A percentile compares a stretch with the other conserved stretches of the same genome.
Evolutionary conservation across 2,113 vertebrate species (phyloP).

Genomic region (Trichomycterus rosablanca): DNA sequence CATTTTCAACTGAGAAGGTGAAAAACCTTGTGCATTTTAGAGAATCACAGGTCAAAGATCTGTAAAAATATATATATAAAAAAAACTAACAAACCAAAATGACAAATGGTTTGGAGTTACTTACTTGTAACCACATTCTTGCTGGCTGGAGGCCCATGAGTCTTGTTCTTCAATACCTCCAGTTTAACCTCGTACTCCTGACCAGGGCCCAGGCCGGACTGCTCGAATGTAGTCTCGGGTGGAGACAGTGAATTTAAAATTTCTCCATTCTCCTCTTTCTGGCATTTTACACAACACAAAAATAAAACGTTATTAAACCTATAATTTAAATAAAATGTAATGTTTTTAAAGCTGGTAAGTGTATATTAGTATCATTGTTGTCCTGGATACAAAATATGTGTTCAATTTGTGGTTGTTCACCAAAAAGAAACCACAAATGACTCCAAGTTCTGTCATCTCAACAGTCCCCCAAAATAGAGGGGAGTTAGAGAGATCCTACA

Average conservation of each 20-base stretch:
- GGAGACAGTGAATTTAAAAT: conserved; percentile 82
- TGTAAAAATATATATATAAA: no score
- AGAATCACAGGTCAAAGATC: no score
- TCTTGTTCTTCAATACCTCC: conserved; percentile 90
- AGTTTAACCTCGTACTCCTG: conserved; percentile 94
- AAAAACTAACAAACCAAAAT: no score
- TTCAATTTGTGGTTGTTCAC: conserved; percentile 1
- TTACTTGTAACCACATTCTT: conserved; percentile 87
- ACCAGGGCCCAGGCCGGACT: conserved; percentile 89
- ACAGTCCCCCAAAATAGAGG: conserved; percentile 26
- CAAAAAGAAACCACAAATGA: conserved; percentile 14
- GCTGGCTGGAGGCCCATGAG: conserved; percentile 80
- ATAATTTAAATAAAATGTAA: no score
- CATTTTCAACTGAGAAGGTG: no score
- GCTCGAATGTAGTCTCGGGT: conserved; percentile 84
- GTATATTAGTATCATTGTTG: conserved; percentile 8
- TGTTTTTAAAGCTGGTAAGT: no score
- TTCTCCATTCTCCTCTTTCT: conserved; percentile 92
- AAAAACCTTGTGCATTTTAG: no score
- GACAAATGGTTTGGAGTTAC: no score
- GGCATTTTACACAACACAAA: conserved; percentile 46
- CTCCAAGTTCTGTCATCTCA: conserved; percentile 17
- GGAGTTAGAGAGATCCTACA: conserved; percentile 32
- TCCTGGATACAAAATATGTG: background rate
- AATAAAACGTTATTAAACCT: conserved; percentile 2